Conservation (phyloP, 1,140 invertebrate species). For the Diachasma alloeum region DNA sequence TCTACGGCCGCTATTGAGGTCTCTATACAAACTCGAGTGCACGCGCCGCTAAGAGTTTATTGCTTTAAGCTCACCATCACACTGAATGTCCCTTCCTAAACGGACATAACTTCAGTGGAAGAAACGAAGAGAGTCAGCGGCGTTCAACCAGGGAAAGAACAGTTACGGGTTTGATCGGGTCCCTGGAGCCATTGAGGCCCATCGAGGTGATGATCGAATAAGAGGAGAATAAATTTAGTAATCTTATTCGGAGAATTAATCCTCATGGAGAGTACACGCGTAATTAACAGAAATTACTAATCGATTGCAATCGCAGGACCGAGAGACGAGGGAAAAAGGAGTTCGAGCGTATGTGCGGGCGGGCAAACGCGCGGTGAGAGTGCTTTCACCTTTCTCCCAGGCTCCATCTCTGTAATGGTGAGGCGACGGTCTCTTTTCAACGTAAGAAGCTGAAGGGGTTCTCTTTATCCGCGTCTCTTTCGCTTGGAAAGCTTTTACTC, state of each 20-base stretch:
- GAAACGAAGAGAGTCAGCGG: neutral
- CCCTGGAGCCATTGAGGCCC: too few species aligned
- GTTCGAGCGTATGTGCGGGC: neutral
- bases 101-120: neutral
- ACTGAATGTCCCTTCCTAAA: neutral
- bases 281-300: neutral
- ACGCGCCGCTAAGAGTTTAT: neutral
- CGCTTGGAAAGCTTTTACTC: conserved; percentile 61
- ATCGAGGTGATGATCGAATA: too few species aligned
- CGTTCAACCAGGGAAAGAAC: conserved; percentile 1
- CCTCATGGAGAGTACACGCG: neutral
- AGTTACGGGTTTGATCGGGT: neutral
- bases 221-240: too few species aligned
- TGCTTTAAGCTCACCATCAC: neutral
- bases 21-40: conserved; percentile 21
- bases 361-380: conserved; percentile 48
- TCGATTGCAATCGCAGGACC: neutral
- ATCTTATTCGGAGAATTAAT: too few species aligned
- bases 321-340: neutral
- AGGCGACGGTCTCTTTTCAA: conserved; percentile 2
- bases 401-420: conserved; percentile 32
- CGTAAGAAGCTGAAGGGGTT: neutral
- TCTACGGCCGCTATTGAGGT: conserved; percentile 55
- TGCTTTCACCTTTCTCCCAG: conserved; percentile 65
- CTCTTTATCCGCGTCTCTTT: conserved; percentile 42